A percentile compares a stretch with the other conserved stretches of the same genome.
phyloP scores from a whole-genome alignment of 2,888 invertebrate species.

The Tanypteryx hageni region DNA sequence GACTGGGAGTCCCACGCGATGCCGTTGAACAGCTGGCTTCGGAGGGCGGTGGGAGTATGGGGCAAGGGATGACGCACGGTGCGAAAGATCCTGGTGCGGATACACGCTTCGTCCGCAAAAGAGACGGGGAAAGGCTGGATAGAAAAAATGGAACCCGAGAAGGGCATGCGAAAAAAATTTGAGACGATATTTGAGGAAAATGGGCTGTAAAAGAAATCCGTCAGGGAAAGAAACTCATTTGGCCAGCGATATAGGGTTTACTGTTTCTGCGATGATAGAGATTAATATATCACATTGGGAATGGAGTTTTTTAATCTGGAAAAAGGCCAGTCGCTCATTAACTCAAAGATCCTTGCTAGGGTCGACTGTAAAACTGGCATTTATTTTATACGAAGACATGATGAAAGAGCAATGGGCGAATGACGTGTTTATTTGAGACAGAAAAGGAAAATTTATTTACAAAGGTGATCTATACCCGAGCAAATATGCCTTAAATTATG shows the following conservation, averaged over 20 bases:
- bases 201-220: neutral
- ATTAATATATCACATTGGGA: neutral
- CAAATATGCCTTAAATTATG: too few species aligned
- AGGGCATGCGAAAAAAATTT: neutral
- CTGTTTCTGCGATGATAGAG: neutral
- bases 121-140: neutral
- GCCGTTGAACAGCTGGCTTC: too few species aligned
- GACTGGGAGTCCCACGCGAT: neutral
- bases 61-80: conserved; percentile 7
- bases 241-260: neutral
- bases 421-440: neutral
- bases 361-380: neutral
- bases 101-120: neutral
- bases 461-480: neutral
- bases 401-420: neutral
- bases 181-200: neutral
- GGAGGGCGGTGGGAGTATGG: too few species aligned
- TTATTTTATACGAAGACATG: neutral
- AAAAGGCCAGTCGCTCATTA: neutral
- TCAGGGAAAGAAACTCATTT: neutral
- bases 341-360: neutral
- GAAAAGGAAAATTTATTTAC: neutral
- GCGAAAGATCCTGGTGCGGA: conserved; percentile 2
- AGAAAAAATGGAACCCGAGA: neutral
- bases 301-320: conserved; percentile 7